Evolutionary conservation across 2,797 vertebrate species (phyloP).

Genomic region (Sciaenops ocellatus): DNA sequence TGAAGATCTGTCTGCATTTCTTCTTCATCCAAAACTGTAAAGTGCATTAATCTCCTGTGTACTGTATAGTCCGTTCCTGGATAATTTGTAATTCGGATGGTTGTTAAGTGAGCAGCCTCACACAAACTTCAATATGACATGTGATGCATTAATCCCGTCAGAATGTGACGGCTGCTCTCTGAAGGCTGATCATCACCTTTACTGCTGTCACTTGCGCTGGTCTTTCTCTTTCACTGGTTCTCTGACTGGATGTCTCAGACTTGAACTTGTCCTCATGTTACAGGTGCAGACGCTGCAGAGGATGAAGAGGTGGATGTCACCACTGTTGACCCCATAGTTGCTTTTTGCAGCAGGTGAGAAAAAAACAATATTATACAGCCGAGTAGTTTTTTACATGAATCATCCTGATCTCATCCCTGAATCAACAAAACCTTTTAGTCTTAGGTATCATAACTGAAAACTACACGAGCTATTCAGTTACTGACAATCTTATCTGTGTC

Average conservation of each 20-base stretch:
- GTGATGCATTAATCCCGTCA: not conserved
- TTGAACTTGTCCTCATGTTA: constrained; percentile 11
- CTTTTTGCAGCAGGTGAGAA: constrained; percentile 97
- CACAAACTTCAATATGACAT: not conserved
- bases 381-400: not conserved
- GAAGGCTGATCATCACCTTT: not conserved
- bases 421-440: not conserved
- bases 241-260: not conserved
- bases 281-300: constrained; percentile 96
- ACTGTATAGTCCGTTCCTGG: not conserved
- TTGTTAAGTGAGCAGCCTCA: not conserved
- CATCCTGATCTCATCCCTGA: not conserved
- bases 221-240: not conserved
- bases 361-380: not conserved
- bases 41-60: not conserved
- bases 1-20: not conserved
- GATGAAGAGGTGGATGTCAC: constrained; percentile 99
- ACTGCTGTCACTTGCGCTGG: not conserved
- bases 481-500: not conserved
- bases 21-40: not conserved
- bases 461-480: not conserved
- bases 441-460: not conserved
- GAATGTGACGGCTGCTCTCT: not conserved
- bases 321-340: constrained; percentile 95
- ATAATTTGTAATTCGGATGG: not conserved